phyloP scores from a whole-genome alignment of 2,797 vertebrate genomes.

The Mormyrus proboscirostris region DNA sequence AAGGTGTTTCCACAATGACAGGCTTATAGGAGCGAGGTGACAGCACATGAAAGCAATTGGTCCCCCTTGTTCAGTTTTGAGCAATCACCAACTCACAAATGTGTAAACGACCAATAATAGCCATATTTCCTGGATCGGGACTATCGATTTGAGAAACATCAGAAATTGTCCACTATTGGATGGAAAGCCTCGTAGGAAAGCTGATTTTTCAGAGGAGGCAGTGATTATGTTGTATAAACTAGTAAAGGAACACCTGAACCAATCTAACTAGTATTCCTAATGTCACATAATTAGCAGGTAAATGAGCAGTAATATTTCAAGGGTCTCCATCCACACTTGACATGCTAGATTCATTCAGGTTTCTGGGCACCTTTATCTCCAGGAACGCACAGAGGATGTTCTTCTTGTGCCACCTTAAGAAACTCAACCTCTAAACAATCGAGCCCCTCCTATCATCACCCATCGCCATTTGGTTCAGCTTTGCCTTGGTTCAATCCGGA shows the following conservation, averaged over 20 bases:
- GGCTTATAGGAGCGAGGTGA: neutral
- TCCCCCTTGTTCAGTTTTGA: too few species aligned
- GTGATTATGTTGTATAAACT: neutral
- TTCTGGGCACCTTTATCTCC: neutral
- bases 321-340: neutral
- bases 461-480: too few species aligned
- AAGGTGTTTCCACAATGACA: neutral
- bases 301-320: neutral
- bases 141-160: neutral
- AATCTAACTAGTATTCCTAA: neutral
- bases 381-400: neutral
- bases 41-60: neutral
- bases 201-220: neutral
- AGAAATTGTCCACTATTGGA: neutral
- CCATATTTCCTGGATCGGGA: neutral
- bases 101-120: neutral
- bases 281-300: neutral
- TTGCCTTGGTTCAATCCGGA: too few species aligned
- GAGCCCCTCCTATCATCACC: too few species aligned
- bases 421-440: neutral
- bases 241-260: neutral
- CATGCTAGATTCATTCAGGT: neutral
- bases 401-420: neutral
- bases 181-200: neutral
- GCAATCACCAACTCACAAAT: neutral